A percentile compares a stretch with the other conserved stretches of the same genome.
Conservation (phyloP, 2,113 vertebrate genomes). For the Sceloporus undulatus region DNA sequence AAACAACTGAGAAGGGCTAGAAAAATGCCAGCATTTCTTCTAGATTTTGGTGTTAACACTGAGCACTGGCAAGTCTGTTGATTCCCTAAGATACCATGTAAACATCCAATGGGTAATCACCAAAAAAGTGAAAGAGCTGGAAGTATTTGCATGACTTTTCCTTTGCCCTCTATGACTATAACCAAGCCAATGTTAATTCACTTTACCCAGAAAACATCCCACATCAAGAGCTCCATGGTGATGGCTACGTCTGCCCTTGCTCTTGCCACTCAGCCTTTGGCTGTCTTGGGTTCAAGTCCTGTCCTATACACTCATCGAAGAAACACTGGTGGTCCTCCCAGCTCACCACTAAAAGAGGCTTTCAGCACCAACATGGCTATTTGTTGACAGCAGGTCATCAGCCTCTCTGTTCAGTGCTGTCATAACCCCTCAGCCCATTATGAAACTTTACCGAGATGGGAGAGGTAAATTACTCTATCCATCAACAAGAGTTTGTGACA, state of each 20-base stretch:
- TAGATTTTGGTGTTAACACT: not conserved
- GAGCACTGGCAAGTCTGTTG: not conserved
- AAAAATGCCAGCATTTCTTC: not conserved
- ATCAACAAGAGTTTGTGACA: constrained; percentile 80
- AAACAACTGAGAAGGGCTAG: not conserved
- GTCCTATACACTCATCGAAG: not conserved
- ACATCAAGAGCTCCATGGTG: not conserved
- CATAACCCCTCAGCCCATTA: constrained; percentile 73
- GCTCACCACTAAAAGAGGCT: constrained; percentile 75
- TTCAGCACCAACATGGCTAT: constrained; percentile 75
- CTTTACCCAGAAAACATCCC: not conserved
- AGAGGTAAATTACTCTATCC: constrained; percentile 74
- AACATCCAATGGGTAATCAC: not conserved
- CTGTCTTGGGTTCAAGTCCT: constrained; percentile 4
- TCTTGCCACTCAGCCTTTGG: not conserved
- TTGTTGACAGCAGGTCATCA: constrained; percentile 86
- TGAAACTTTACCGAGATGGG: constrained; percentile 67
- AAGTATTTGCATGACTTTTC: not conserved
- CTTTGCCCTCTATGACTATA: not conserved
- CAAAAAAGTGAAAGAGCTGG: not conserved
- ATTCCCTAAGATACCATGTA: not conserved
- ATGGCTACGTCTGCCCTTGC: too few relatives aligned
- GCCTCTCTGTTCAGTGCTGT: constrained; percentile 73
- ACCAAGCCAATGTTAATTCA: not conserved
- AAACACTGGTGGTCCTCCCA: not conserved